Evolutionary conservation across 2,888 invertebrate genomes (phyloP).

Genomic region (Megamerina dolium): DNA sequence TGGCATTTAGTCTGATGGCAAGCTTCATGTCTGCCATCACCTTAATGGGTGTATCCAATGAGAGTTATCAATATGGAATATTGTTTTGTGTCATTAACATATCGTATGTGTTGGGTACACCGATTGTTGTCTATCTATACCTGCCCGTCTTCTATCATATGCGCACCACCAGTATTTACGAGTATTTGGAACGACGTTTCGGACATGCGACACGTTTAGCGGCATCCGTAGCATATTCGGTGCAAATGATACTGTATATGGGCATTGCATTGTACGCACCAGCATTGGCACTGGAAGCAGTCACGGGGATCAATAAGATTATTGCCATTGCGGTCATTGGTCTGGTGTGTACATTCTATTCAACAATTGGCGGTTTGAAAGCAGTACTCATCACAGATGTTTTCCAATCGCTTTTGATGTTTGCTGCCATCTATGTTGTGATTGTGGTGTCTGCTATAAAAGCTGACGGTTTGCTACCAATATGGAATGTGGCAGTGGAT

Average conservation of each 20-base stretch:
- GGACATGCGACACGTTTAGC: conserved; percentile 67
- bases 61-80: conserved; percentile 77
- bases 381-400: conserved; percentile 84
- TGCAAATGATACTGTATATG: conserved; percentile 89
- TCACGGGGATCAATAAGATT: conserved; percentile 67
- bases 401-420: conserved; percentile 81
- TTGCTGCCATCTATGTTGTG: conserved; percentile 71
- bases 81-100: conserved; percentile 73
- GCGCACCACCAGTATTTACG: conserved; percentile 78
- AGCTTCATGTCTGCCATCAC: conserved; percentile 90
- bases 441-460: conserved; percentile 66
- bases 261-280: conserved; percentile 94
- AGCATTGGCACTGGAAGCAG: conserved; percentile 80
- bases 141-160: conserved; percentile 81
- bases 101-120: conserved; percentile 69
- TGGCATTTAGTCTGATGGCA: conserved; percentile 85
- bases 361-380: conserved; percentile 84
- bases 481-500: conserved; percentile 65
- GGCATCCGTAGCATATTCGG: conserved; percentile 77
- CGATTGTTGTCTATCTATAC: conserved; percentile 69
- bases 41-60: conserved; percentile 80
- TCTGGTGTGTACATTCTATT: conserved; percentile 78
- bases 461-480: conserved; percentile 58
- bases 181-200: conserved; percentile 87
- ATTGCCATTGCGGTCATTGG: conserved; percentile 65